A percentile compares a stretch with the other conserved stretches of the same genome.
Evolutionary conservation across 2,113 vertebrate genomes (phyloP).

Genomic region (Eptesicus fuscus): DNA sequence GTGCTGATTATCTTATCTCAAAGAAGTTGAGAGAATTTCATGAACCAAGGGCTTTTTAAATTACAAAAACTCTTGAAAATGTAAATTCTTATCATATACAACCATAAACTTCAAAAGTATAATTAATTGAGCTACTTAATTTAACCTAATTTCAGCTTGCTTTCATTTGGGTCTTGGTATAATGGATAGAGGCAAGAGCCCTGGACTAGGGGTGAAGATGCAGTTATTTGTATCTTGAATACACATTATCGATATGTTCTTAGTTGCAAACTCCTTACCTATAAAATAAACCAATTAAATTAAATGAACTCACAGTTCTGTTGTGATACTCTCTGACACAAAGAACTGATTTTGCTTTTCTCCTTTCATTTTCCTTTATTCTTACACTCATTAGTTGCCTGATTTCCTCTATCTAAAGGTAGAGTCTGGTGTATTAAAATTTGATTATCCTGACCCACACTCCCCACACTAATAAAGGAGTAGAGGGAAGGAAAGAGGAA

Average conservation of each 20-base stretch:
- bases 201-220: not conserved
- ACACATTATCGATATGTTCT: not conserved
- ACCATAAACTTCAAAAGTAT: not conserved
- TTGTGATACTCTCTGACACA: not conserved
- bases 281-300: conserved; percentile 26
- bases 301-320: not conserved
- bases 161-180: not conserved
- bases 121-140: not conserved
- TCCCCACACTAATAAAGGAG: not conserved
- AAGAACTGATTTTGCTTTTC: not conserved
- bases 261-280: not conserved
- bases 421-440: conserved; percentile 34
- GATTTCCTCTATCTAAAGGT: not conserved
- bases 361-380: not conserved
- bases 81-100: not conserved
- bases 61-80: not conserved
- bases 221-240: not conserved
- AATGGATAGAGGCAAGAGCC: not conserved
- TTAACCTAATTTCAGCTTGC: not conserved
- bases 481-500: not conserved
- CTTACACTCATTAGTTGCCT: not conserved
- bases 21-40: not conserved
- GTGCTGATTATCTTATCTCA: not conserved
- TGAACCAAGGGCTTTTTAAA: not conserved
- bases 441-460: not conserved